Evolutionary conservation across 2,888 invertebrate genomes (phyloP), one percentile per base, ranked within the genome.

Genomic region (Hydrotaea diabolus): DNA sequence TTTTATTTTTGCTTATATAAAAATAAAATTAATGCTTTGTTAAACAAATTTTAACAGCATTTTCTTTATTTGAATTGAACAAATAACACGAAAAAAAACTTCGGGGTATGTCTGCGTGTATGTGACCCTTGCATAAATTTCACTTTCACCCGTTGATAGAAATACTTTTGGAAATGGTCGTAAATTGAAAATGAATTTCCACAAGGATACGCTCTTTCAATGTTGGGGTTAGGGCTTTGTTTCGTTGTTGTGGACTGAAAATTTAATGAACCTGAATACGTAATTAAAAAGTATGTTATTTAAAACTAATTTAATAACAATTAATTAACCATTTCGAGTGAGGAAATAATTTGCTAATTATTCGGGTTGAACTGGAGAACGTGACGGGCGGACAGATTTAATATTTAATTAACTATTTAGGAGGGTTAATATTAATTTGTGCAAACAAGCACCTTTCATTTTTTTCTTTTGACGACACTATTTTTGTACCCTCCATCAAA

Each of bases 21-120:
- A 79, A 79, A 73, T 66, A 31, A 79, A 73, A 74, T 80, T 75
- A 57, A 69, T 75, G 80, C 69, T 66, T 69, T 66, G 66, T 26
- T 62, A 46, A 75, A 75, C 57, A 69, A 75, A 57, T 75, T 66
- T 43, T 66, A 69, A 36, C 69, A 46, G 36, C 46, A 19, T 73
- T 55, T 55, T 55, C 49, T 19, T 21, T 21, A 55, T 19, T 55
- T 55, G 21, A 55, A 55, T 2, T 55, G 21, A 55, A 21, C 23
- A 55, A 55, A 55, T 55, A 55, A 55, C 55, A 7, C 21, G 3
- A 9, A n/a, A 0, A 4, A 21, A 55, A n/a, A n/a, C 0, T 55
- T 49, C n/a, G 3, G 2, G 1, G 49, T 2, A n/a, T 15, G 15
- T 49, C n/a, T 55, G 55, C n/a, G 49, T 15, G n/a, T n/a, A 2